A percentile compares a stretch with the other conserved stretches of the same genome.
Conservation (phyloP, 2,797 vertebrate genomes). For the Gallinago solitaria region DNA sequence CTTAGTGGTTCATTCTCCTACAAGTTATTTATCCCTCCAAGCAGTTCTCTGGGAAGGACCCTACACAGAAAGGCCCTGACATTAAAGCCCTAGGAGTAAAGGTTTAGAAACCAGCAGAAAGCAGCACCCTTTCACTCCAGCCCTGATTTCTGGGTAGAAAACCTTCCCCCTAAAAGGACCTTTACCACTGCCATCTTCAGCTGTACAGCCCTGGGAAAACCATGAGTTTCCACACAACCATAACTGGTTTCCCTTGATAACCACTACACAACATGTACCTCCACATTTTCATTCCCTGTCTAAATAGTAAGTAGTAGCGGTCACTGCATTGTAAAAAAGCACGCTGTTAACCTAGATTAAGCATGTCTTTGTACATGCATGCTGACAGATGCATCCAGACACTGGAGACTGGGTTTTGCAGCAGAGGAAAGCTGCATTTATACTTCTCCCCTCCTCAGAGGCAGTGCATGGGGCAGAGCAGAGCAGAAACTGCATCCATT, state of each 20-base stretch:
- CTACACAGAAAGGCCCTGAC: not conserved
- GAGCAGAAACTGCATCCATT: not conserved
- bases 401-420: not conserved
- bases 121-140: not conserved
- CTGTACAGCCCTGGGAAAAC: not conserved
- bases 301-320: not conserved
- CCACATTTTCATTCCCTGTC: not conserved
- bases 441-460: not conserved
- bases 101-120: not conserved
- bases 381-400: not conserved
- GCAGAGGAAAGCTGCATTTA: not conserved
- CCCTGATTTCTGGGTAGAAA: not conserved
- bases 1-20: not conserved
- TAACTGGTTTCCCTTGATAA: not conserved
- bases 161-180: not conserved
- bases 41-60: not conserved
- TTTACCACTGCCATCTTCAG: not conserved
- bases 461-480: not conserved
- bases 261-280: fast-evolving
- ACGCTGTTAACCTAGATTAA: not conserved
- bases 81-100: not conserved
- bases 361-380: not conserved
- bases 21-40: not conserved
- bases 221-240: not conserved
- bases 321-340: not conserved